A percentile compares a stretch with the other conserved stretches of the same genome.
phyloP scores from a whole-genome alignment of 2,797 vertebrate species.

The Protonibea diacanthus region DNA sequence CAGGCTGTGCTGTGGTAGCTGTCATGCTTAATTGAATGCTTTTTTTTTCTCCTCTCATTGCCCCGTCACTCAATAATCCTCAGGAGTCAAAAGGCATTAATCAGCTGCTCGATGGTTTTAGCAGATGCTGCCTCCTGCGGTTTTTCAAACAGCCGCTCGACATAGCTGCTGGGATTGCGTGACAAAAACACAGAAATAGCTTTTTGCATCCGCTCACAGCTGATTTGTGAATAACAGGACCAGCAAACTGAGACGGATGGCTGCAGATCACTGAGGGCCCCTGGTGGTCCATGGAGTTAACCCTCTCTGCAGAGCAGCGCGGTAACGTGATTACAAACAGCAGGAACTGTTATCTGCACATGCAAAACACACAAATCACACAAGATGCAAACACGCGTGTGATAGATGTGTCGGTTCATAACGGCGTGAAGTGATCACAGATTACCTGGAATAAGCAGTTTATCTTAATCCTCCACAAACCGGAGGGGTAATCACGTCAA shows the following conservation, averaged over 20 bases:
- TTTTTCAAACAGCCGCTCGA: conserved; percentile 28
- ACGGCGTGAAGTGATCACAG: neutral
- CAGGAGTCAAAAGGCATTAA: conserved; percentile 49
- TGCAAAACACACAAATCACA: neutral
- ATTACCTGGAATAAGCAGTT: neutral
- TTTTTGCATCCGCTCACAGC: conserved; percentile 58
- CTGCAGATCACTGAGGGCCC: conserved; percentile 59
- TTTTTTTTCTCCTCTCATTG: conserved; percentile 31
- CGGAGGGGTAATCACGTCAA: neutral
- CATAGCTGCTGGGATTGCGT: conserved; percentile 61
- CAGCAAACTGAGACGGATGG: conserved; percentile 9
- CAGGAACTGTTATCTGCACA: neutral
- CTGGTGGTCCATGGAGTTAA: conserved; percentile 50
- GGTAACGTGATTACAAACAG: conserved; percentile 6
- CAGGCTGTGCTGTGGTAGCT: neutral
- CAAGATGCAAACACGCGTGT: neutral
- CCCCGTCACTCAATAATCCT: conserved; percentile 47
- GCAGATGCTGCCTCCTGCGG: conserved; percentile 15
- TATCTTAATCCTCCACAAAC: neutral
- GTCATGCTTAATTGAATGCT: conserved; percentile 29
- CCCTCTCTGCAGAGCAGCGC: neutral
- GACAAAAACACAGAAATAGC: conserved; percentile 66
- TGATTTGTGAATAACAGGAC: conserved; percentile 56
- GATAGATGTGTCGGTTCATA: neutral
- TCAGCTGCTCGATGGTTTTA: conserved; percentile 25